Base-by-base conservation (phyloP, 1,140 invertebrate genomes). In the Papilio aristodemus region DNA sequence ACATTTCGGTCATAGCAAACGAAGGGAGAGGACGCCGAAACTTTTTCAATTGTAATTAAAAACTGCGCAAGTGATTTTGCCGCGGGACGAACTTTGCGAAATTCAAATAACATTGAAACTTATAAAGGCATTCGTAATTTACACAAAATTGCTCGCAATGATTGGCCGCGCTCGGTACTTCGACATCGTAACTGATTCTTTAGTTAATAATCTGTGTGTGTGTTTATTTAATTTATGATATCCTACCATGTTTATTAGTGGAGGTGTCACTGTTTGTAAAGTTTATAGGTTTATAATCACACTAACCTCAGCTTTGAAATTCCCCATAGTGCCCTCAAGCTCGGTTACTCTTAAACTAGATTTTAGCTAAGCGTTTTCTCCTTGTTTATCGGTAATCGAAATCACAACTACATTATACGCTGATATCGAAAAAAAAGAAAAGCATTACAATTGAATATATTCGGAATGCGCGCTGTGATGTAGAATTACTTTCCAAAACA, bases 41-140 rank as follows among this genome's bases (percentile, higher is more conserved):
- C 59, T 62, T 60, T 60, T 60, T 39, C 59, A 62, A 62, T 62
- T 37, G 32, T 62, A 62, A 62, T 62, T 62, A 62, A 62, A 62
- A 62, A 62, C 27, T 38, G 32, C 32, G 32, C 59, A 62, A 38
- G 59, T 36, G 59, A 62, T 62, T 62, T 38, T 36, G 27, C 22
- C 27, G 58, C 27, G 58, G 58, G 32, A 11, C 11, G 32, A 60
- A 60, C n/a, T 60, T 60, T 22, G 9, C 58, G 58, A 60, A 60
- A 60, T 60, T 60, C 58, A 38, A 60, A 60, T 60, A 38, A 60
- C 14, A 32, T 6, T 36, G 32, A 10, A 60, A 60, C 27, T 60
- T 60, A 58, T 58, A 60, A 60, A 60, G 36, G 27, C 58, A 37
- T 60, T 38, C 14, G 36, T 14, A 60, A 60, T 60, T 60, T 38